Conservation (phyloP, 2,113 vertebrate species). For the Sebastes fasciatus region DNA sequence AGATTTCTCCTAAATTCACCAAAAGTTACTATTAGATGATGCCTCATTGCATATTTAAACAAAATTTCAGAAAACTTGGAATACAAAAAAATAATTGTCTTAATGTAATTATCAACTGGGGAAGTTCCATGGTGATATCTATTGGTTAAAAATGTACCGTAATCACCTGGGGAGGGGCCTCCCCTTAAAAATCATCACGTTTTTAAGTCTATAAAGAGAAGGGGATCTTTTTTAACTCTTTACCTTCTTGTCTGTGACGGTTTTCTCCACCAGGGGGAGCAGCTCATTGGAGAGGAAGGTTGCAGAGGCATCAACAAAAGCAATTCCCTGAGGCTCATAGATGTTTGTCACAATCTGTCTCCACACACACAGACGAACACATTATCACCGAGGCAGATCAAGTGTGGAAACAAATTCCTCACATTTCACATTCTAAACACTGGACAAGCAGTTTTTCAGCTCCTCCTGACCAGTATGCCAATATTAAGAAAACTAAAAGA, state of each 20-base stretch:
- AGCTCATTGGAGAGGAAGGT: conserved; percentile 89
- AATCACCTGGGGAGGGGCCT: too few species aligned
- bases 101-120: too few species aligned
- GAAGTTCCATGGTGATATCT: too few species aligned
- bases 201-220: background rate
- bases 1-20: too few species aligned
- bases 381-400: background rate
- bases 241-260: conserved; percentile 88
- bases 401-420: background rate
- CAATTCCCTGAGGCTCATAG: conserved; percentile 91
- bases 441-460: conserved; percentile 11
- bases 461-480: background rate
- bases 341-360: conserved; percentile 89
- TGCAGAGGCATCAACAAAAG: conserved; percentile 85
- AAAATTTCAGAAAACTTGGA: too few species aligned
- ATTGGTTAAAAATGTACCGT: too few species aligned
- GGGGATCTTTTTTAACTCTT: background rate
- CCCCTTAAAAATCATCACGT: background rate
- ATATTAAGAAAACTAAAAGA: background rate
- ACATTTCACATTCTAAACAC: conserved; percentile 57
- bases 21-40: too few species aligned
- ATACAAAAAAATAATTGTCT: too few species aligned
- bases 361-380: conserved; percentile 45
- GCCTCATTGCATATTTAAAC: too few species aligned
- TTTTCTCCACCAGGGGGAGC: conserved; percentile 86